These are phyloP conservation scores for Melanostigma gelatinosum DNA, from an alignment of 2,113 vertebrate genomes.

Conservation along the genomic window DNA sequence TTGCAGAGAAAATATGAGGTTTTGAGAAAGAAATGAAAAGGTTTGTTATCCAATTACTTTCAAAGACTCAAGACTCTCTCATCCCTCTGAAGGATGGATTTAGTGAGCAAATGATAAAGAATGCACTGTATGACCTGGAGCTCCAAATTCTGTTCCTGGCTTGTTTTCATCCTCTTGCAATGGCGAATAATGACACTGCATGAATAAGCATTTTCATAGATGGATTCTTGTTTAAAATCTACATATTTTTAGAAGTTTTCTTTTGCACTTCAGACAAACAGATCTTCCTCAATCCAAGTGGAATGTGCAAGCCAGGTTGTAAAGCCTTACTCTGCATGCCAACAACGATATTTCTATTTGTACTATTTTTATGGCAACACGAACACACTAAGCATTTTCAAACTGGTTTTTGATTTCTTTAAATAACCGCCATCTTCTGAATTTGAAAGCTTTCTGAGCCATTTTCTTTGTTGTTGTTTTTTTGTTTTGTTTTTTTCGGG, in stretches of 20 bases:
- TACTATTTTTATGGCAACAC: slow-evolving; percentile 67
- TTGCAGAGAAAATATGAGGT: slow-evolving; percentile 46
- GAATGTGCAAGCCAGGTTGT: slow-evolving; percentile 76
- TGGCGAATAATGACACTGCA: slow-evolving; percentile 65
- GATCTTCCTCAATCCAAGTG: slow-evolving; percentile 59
- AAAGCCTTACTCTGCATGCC: slow-evolving; percentile 81
- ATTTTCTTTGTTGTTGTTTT: slow-evolving; percentile 19
- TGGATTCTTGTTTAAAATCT: slow-evolving; percentile 55
- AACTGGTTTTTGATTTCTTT: slow-evolving; percentile 59
- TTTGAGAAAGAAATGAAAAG: slow-evolving; percentile 29
- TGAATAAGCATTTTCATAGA: slow-evolving; percentile 70
- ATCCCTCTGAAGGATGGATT: slow-evolving; percentile 42
- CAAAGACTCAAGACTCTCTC: slow-evolving; percentile 47
- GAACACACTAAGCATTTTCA: slow-evolving; percentile 72
- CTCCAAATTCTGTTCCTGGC: slow-evolving; percentile 50
- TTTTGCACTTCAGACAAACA: slow-evolving; percentile 70
- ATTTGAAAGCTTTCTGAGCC: slow-evolving; percentile 61
- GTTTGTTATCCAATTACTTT: slow-evolving; percentile 52
- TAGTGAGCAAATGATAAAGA: slow-evolving; percentile 46
- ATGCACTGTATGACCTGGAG: slow-evolving; percentile 50
- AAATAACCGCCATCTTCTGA: slow-evolving; percentile 46
- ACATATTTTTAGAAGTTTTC: slow-evolving; percentile 55
- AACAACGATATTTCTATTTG: slow-evolving; percentile 69
- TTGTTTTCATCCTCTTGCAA: slow-evolving; percentile 60
- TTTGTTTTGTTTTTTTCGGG: slow-evolving; percentile 3